phyloP scores from a whole-genome alignment of 2,113 vertebrate species.

The Cyprinodon brontotheroides region DNA sequence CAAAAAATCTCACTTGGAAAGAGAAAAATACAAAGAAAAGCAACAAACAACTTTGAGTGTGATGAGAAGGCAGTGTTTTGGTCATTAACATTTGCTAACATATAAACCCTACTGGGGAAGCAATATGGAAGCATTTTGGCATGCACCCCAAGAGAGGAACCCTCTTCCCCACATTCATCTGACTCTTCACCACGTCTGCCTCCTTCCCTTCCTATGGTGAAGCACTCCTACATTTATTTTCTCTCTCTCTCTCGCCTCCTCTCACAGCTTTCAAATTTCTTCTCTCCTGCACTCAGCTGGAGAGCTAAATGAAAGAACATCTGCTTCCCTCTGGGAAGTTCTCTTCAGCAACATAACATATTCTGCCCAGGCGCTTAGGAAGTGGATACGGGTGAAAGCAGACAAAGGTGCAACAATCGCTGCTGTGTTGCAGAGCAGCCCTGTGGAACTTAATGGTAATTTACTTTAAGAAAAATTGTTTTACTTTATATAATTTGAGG shows the following conservation, averaged over 20 bases:
- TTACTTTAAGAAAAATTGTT: not conserved
- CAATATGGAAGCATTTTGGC: constrained; percentile 25
- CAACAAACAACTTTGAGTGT: constrained; percentile 8
- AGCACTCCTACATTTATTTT: constrained; percentile 20
- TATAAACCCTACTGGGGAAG: constrained; percentile 33
- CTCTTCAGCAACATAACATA: constrained; percentile 47
- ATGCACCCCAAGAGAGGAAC: constrained; percentile 24
- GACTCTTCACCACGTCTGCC: constrained; percentile 10
- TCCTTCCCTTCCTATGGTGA: constrained; percentile 10
- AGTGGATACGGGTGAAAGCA: constrained; percentile 21
- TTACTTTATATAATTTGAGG: not conserved
- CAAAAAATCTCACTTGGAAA: not conserved
- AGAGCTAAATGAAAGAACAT: constrained; percentile 59
- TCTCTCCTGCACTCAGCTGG: constrained; percentile 45
- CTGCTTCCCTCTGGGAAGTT: constrained; percentile 62
- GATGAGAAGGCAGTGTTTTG: constrained; percentile 15
- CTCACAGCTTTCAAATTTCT: constrained; percentile 38
- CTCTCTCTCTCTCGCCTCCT: constrained; percentile 9
- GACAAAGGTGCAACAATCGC: constrained; percentile 41
- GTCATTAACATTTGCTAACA: constrained; percentile 37
- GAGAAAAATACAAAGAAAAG: not conserved
- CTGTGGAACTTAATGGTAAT: not conserved
- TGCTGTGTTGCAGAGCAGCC: not conserved
- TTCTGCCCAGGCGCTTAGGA: constrained; percentile 39
- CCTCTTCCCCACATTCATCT: constrained; percentile 20